Base-by-base conservation (phyloP, 2,113 vertebrate genomes). In the Dicaeum eximium region DNA sequence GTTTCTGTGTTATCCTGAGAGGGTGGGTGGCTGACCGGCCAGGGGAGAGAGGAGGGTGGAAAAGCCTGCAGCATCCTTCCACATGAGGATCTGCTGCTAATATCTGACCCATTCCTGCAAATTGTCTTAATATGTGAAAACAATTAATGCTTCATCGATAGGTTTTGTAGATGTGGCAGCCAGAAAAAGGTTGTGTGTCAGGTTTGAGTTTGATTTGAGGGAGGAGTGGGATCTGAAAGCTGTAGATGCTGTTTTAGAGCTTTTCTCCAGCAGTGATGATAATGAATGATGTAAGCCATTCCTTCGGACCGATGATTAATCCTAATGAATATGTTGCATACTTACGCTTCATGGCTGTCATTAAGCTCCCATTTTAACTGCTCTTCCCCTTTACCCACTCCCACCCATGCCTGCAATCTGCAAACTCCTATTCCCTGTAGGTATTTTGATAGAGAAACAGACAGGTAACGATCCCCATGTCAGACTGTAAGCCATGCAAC, bases 401-500 rank as follows among this genome's bases (percentile, higher is more conserved):
- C 92, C 88, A 80, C 91, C 92, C 92, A 50, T 95, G 86, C 92
- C 73, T 94, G 79, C 80, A 95, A 92, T 96, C 94, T 95, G 88
- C 92, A 90, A 96, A 95, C 88, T 90, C 87, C 67, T 93, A 93
- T 95, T 94, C 93, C 96, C 92, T 93, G 86, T 88, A 80, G 93
- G 86, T 90, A 95, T 94, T 96, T 90, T 88, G 92, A 94, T 92
- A 94, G 72, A 96, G 94, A 92, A 95, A 93, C 82, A 97, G 92
- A 94, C 94, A 97, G 94, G 96, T 97, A 96, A 96, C 72, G 88
- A 96, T 96, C 95, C 90, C 27, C 0, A 61, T 96, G 96, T 95
- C 96, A 97, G 95, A 71, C 95, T 60, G 75, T 77, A 83, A 96
- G 92, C 92, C 86, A 86, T 92, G 92, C 90, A 95, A 94, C 94